These are phyloP conservation scores for Daboia siamensis DNA, from an alignment of 2,113 vertebrate genomes.

Conservation along the genomic window DNA sequence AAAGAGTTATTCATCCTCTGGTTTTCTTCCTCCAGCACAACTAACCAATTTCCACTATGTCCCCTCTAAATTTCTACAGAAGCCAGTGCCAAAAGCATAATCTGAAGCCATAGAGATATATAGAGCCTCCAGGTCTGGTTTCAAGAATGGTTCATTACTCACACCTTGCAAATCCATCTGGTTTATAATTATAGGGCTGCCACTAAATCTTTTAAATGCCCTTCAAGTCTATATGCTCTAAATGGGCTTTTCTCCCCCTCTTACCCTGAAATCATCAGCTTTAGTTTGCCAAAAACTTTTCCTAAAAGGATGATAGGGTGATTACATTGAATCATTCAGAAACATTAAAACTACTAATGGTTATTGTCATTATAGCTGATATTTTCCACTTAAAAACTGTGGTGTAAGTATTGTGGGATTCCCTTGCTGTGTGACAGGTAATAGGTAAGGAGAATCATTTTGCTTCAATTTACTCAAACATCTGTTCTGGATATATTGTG, in stretches of 20 bases:
- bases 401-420: neutral
- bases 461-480: neutral
- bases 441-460: neutral
- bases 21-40: neutral
- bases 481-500: neutral
- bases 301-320: neutral
- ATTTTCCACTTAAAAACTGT: neutral
- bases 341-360: neutral
- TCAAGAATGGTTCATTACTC: constrained; percentile 24
- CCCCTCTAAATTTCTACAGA: neutral
- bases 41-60: neutral
- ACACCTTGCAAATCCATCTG: neutral
- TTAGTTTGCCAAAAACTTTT: constrained; percentile 3
- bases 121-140: neutral
- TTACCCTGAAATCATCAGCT: neutral
- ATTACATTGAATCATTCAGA: neutral
- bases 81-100: rapidly evolving
- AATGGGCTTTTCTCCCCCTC: constrained; percentile 5
- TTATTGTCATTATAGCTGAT: neutral
- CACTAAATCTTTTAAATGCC: neutral
- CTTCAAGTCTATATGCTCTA: neutral
- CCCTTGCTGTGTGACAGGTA: neutral
- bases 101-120: neutral
- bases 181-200: neutral
- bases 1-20: neutral